Conservation (phyloP, 1,140 invertebrate genomes). For the Hetaerina americana region DNA sequence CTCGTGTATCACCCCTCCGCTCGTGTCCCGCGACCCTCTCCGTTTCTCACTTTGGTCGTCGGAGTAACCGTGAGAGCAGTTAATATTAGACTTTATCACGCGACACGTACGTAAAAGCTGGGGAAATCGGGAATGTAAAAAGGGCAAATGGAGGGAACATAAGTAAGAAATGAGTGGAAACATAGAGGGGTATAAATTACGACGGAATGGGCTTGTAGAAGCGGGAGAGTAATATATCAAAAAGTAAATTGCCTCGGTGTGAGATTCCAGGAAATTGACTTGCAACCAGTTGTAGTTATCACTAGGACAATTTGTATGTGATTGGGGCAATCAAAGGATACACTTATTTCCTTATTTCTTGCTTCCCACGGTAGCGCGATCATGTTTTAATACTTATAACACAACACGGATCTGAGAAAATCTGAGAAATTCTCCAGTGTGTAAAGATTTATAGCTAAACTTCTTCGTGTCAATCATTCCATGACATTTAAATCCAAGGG, state of each 20-base stretch:
- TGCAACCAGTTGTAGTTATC: background rate
- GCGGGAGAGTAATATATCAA: no score
- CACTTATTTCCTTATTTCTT: no score
- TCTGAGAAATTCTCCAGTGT: no score
- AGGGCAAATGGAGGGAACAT: background rate
- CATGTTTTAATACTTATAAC: no score
- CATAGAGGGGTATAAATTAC: background rate
- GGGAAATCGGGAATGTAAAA: background rate
- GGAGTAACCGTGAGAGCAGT: background rate
- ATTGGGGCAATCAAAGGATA: background rate
- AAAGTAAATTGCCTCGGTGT: background rate
- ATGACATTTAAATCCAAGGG: no score
- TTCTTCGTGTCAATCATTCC: no score
- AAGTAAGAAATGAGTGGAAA: background rate
- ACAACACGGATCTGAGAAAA: no score
- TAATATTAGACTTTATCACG: background rate
- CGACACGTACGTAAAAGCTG: background rate
- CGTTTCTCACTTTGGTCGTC: no score
- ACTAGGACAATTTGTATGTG: background rate
- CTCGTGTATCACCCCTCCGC: no score
- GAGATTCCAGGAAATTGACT: background rate
- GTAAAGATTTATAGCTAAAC: no score
- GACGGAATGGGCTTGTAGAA: background rate
- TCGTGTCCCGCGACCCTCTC: no score
- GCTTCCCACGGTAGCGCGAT: no score